Conservation (phyloP, 2,797 vertebrate genomes). For the Periparus ater region DNA sequence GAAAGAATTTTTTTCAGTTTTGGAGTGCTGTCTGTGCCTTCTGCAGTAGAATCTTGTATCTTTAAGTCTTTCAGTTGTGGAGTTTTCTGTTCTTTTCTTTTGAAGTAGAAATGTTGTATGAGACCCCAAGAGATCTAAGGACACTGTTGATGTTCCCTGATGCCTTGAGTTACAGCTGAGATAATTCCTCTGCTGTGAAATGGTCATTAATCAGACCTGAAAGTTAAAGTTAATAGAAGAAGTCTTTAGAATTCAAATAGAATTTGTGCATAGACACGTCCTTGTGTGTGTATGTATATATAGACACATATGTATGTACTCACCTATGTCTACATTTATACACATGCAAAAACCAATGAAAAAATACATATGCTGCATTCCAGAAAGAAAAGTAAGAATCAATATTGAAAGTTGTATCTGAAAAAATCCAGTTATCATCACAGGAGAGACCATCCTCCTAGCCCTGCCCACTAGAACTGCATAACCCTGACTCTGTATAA, state of each 20-base stretch:
- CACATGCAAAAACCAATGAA: background rate
- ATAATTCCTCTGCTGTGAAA: background rate
- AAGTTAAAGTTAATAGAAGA: background rate
- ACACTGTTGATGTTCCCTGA: background rate
- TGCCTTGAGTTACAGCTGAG: background rate
- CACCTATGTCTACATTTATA: background rate
- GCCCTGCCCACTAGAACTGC: background rate
- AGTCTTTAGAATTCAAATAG: background rate
- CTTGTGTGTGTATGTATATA: background rate
- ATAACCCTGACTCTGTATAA: background rate
- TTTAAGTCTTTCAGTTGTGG: background rate
- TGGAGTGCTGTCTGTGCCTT: background rate
- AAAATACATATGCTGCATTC: background rate
- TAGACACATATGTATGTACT: background rate
- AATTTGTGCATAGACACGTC: background rate
- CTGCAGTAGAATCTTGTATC: background rate
- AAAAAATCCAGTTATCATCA: background rate
- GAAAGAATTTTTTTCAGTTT: background rate
- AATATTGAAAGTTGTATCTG: background rate
- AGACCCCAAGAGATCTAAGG: background rate
- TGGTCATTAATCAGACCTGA: background rate
- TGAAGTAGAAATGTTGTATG: background rate
- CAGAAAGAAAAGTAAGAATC: background rate
- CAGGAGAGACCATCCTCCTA: background rate
- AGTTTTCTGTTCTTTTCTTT: background rate